Conservation (phyloP, 2,797 vertebrate genomes). For the Malacoraja senta region DNA sequence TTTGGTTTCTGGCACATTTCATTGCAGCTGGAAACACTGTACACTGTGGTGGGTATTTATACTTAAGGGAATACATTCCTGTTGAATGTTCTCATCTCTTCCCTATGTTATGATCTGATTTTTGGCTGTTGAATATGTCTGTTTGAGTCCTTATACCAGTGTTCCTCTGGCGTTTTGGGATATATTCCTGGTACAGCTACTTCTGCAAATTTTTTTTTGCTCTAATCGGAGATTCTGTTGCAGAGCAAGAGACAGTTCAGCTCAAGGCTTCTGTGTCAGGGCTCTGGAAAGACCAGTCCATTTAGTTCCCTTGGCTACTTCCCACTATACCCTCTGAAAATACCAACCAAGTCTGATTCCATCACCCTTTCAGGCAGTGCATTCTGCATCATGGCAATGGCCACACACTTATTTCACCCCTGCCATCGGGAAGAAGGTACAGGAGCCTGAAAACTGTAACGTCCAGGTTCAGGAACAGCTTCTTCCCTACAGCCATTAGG, state of each 20-base stretch:
- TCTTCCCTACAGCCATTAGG: too few species aligned
- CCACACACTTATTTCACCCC: too few species aligned
- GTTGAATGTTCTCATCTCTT: not conserved
- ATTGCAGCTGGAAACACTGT: constrained; percentile 32
- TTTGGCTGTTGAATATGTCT: not conserved
- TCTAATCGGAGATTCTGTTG: too few species aligned
- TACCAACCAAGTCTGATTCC: not conserved
- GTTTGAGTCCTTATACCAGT: not conserved
- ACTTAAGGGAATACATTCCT: constrained; percentile 19
- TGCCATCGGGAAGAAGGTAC: too few species aligned
- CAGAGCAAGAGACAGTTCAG: not conserved
- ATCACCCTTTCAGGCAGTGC: not conserved
- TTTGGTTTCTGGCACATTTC: constrained; percentile 26
- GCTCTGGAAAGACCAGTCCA: not conserved
- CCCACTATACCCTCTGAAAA: not conserved
- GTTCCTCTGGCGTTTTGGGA: not conserved
- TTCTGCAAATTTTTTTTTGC: not conserved
- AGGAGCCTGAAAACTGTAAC: too few species aligned
- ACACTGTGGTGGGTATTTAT: constrained; percentile 19
- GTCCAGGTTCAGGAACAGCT: too few species aligned
- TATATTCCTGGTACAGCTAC: not conserved
- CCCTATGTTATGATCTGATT: constrained; percentile 8
- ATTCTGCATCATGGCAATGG: not conserved
- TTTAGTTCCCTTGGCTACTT: not conserved
- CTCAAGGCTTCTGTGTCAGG: not conserved